These are phyloP conservation scores for Vimba vimba DNA, from an alignment of 2,113 vertebrate species.

Conservation along the genomic window DNA sequence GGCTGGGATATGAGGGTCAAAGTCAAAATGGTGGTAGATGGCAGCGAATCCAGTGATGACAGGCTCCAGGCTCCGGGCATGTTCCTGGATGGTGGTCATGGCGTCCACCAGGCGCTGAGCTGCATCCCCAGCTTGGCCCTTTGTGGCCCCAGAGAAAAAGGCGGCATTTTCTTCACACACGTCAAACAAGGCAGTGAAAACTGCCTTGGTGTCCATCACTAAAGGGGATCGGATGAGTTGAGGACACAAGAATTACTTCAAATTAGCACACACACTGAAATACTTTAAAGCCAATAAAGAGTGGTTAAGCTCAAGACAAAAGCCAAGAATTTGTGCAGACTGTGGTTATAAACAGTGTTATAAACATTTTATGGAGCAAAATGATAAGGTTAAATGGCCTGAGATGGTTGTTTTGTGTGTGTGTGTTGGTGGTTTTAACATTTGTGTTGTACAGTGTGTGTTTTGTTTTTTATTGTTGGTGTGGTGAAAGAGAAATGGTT, in stretches of 20 bases:
- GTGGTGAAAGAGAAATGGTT: too few relatives aligned
- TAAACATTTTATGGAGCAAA: not conserved
- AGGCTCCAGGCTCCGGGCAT: constrained; percentile 81
- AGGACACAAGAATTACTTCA: constrained; percentile 26
- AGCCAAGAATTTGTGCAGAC: not conserved
- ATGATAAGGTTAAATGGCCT: too few relatives aligned
- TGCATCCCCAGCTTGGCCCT: constrained; percentile 72
- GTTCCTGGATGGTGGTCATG: constrained; percentile 81
- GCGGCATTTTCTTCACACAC: constrained; percentile 84
- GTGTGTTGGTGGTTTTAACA: too few relatives aligned
- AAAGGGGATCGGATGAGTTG: not conserved
- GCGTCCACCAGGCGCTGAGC: constrained; percentile 73
- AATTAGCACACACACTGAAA: not conserved
- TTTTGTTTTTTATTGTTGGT: too few relatives aligned
- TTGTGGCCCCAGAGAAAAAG: constrained; percentile 80
- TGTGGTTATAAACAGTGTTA: not conserved
- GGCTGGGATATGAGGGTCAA: constrained; percentile 85
- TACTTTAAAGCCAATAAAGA: constrained; percentile 3
- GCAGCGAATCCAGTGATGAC: constrained; percentile 76
- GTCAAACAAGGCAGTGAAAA: constrained; percentile 81
- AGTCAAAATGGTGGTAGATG: constrained; percentile 87
- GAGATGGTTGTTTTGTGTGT: too few relatives aligned
- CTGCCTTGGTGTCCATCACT: constrained; percentile 85
- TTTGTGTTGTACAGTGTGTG: too few relatives aligned
- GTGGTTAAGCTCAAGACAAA: constrained; percentile 12